These are phyloP conservation scores for Cyanocitta stelleri DNA, from an alignment of 2,113 vertebrate species.

Conservation along the genomic window DNA sequence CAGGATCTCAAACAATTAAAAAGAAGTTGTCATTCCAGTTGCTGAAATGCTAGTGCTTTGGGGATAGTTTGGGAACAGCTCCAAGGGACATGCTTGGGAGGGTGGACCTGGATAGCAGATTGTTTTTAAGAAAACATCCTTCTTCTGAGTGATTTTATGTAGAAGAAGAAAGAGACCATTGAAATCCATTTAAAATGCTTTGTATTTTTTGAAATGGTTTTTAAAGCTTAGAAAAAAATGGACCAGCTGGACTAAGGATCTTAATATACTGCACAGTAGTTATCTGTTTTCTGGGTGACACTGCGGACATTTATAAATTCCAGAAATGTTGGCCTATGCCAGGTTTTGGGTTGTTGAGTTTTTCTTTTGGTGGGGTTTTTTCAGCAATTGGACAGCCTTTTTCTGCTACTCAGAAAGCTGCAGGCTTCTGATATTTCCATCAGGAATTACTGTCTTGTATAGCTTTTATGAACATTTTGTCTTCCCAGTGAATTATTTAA, in stretches of 20 bases:
- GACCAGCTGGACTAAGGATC: constrained; percentile 8
- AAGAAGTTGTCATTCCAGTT: constrained; percentile 49
- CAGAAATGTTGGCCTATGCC: background rate
- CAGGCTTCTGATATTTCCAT: background rate
- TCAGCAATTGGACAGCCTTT: background rate
- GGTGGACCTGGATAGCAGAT: constrained; percentile 50
- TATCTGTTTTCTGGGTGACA: constrained; percentile 39
- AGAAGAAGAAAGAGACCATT: constrained; percentile 38
- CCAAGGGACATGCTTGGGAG: constrained; percentile 53
- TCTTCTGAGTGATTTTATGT: constrained; percentile 21
- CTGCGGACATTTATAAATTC: background rate
- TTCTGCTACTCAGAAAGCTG: background rate
- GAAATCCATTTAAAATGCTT: constrained; percentile 43
- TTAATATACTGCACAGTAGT: background rate
- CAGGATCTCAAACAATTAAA: constrained; percentile 63
- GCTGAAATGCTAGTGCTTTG: background rate
- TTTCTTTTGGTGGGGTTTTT: background rate
- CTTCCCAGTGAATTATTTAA: constrained; percentile 20
- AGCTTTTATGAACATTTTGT: constrained; percentile 29
- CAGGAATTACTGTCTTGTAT: background rate
- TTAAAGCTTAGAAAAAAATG: constrained; percentile 12
- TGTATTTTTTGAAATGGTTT: constrained; percentile 36
- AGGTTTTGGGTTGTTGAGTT: background rate
- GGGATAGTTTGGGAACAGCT: constrained; percentile 39
- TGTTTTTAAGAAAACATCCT: constrained; percentile 53